Conservation (phyloP, 2,113 vertebrate genomes). For the Merops nubicus region DNA sequence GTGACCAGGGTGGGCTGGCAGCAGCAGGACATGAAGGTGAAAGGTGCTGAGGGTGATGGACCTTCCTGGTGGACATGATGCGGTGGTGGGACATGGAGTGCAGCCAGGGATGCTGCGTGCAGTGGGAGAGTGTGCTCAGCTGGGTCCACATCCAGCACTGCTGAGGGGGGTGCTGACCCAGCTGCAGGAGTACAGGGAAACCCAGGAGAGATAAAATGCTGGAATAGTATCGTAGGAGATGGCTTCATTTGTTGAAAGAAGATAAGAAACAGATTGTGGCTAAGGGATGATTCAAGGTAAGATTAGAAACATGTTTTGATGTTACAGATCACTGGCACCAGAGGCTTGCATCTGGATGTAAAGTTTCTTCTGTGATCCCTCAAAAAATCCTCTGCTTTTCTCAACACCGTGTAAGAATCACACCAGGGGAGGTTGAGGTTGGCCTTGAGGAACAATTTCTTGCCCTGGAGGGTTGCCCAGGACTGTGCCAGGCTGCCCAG, state of each 20-base stretch:
- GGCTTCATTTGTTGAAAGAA: neutral
- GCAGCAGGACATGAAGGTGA: neutral
- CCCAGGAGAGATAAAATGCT: neutral
- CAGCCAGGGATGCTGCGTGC: neutral
- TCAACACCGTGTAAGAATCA: neutral
- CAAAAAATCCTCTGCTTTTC: neutral
- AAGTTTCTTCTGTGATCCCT: neutral
- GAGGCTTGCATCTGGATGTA: neutral
- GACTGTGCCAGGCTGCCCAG: too few species aligned
- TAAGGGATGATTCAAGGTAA: neutral
- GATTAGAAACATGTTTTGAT: neutral
- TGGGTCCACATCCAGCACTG: neutral
- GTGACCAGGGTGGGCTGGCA: neutral
- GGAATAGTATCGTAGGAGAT: neutral
- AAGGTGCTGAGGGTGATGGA: neutral
- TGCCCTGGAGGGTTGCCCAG: too few species aligned
- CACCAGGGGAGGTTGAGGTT: too few species aligned
- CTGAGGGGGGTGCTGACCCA: neutral
- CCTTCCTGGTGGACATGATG: too few species aligned
- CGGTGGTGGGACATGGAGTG: fast-evolving
- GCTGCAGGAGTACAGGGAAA: neutral
- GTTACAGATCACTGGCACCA: neutral
- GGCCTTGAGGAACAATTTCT: too few species aligned
- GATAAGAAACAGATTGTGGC: neutral
- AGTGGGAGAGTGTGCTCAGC: neutral